Evolutionary conservation across 2,113 vertebrate species (phyloP), one percentile per base, ranked within the genome.

Genomic region (Entelurus aequoreus): DNA sequence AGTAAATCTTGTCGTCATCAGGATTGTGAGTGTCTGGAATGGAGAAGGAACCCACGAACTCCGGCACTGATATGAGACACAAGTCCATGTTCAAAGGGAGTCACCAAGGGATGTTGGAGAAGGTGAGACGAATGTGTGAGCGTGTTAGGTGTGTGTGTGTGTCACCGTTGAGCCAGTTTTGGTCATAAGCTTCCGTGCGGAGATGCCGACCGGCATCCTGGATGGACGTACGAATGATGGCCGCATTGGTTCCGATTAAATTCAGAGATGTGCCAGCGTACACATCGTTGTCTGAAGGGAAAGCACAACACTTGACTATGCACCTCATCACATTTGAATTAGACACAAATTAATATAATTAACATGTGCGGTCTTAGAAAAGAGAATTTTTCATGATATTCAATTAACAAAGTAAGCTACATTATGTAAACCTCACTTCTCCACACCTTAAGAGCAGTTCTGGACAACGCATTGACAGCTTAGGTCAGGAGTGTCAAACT

Each of bases 141-240:
- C 6, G 19, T 8, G 5, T 19, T 28, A 28, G 28, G 11, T 54
- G 19, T 12, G 28, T 35, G 28, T 35, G 19, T 7, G 5, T 42
- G 74, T 81, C 63, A 95, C 93, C 93, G 0, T 93, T 92, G 0
- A 95, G 88, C 93, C 93, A 95, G 75, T 93, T 88, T 65, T 91
- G 91, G 59, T 95, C 91, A 73, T 90, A 91, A 42, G 91, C 92
- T 65, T 95, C 93, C 0, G 93, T 93, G 8, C 93, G 90, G 70
- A 94, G 91, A 82, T 90, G 89, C 9, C 88, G 87, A 13, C 65
- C 81, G 81, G 61, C 67, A 49, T 87, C 88, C 0, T 85, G 82
- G 0, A 93, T 62, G 8, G 87, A 86, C 0, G 92, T 89, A 1
- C 93, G 88, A 80, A 94, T 93, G 72, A 95, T 88, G 0, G 90